phyloP scores from a whole-genome alignment of 2,797 vertebrate species.

The Platyrinchus mystaceus region DNA sequence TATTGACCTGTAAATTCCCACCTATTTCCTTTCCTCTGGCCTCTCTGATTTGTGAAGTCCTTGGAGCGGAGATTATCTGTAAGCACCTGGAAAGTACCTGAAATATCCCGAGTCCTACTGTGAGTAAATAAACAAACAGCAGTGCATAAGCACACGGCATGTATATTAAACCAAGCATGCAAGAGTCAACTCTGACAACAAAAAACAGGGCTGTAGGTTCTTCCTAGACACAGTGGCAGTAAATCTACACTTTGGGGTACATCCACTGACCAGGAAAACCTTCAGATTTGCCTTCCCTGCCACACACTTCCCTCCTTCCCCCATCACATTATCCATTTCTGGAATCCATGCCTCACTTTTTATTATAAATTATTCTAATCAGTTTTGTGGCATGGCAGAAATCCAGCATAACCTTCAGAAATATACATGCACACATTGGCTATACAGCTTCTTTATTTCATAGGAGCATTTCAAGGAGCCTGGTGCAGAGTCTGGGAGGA shows the following conservation, averaged over 20 bases:
- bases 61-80: background rate
- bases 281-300: background rate
- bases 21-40: background rate
- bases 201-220: background rate
- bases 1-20: background rate
- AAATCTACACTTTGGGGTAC: background rate
- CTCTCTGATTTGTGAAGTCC: background rate
- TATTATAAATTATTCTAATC: constrained; percentile 44
- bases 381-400: constrained; percentile 32
- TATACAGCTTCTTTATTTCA: background rate
- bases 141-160: background rate
- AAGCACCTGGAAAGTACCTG: background rate
- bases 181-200: background rate
- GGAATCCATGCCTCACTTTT: constrained; percentile 13
- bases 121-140: constrained; percentile 5
- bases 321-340: background rate
- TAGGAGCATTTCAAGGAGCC: background rate
- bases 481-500: background rate
- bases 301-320: background rate
- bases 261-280: background rate
- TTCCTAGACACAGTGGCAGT: background rate
- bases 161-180: background rate
- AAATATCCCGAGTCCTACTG: background rate
- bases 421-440: background rate
- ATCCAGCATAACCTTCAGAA: constrained; percentile 40